These are phyloP conservation scores for Chymomyza costata DNA, from an alignment of 1,140 invertebrate genomes.

Conservation along the genomic window DNA sequence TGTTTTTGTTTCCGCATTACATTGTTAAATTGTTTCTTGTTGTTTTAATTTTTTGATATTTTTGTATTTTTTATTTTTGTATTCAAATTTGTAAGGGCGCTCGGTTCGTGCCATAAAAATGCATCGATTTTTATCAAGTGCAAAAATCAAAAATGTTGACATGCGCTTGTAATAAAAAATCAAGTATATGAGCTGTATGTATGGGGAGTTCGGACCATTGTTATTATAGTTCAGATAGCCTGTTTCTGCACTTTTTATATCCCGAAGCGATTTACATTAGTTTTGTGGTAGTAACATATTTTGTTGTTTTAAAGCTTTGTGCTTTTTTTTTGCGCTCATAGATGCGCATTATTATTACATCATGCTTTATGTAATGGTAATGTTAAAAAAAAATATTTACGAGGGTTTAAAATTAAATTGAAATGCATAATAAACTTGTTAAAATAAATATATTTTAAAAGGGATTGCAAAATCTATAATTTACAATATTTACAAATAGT, in stretches of 20 bases:
- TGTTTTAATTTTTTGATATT: background rate
- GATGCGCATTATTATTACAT: no score
- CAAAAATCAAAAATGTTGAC: slow-evolving; percentile 68
- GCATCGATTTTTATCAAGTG: slow-evolving; percentile 62
- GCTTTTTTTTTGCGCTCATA: no score
- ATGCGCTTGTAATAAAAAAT: slow-evolving; percentile 47
- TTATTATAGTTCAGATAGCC: background rate
- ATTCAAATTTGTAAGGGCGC: background rate
- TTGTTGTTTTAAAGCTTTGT: no score
- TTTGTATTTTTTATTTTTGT: slow-evolving; percentile 1
- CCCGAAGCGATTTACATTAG: slow-evolving; percentile 35
- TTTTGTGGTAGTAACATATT: slow-evolving; percentile 34
- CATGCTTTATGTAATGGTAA: no score
- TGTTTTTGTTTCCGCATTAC: slow-evolving; percentile 35
- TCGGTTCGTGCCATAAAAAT: slow-evolving; percentile 38
- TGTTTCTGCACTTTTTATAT: slow-evolving; percentile 20
- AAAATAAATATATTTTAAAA: no score
- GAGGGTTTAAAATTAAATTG: no score
- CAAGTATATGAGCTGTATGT: slow-evolving; percentile 15
- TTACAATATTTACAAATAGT: no score
- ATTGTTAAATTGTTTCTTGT: slow-evolving; percentile 37
- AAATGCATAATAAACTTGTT: no score
- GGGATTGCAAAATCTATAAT: no score
- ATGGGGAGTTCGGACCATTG: slow-evolving; percentile 14
- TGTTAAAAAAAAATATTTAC: no score